phyloP scores from a whole-genome alignment of 1,140 invertebrate species.

The Muscidifurax raptorellus region DNA sequence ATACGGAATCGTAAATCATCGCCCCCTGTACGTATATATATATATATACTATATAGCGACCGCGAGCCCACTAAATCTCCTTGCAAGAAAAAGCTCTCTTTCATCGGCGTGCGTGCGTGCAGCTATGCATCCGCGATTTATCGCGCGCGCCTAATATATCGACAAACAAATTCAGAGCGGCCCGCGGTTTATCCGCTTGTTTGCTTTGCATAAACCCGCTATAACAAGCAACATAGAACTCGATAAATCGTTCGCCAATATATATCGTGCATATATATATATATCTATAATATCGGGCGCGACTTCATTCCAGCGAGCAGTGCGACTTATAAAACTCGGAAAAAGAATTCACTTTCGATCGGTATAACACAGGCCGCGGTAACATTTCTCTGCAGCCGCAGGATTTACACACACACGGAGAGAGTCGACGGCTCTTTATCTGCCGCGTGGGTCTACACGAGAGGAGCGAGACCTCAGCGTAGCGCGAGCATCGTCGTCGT shows the following conservation, averaged over 20 bases:
- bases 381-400: too few species aligned
- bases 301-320: neutral
- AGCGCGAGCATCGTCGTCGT: neutral
- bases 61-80: slow-evolving; percentile 14
- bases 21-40: too few species aligned
- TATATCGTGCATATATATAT: too few species aligned
- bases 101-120: neutral
- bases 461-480: neutral
- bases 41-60: neutral
- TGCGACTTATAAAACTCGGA: too few species aligned
- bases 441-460: neutral
- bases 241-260: neutral
- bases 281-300: too few species aligned
- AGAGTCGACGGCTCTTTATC: slow-evolving; percentile 7
- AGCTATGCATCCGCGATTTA: slow-evolving; percentile 31
- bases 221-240: neutral
- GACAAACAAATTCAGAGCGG: slow-evolving; percentile 40
- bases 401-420: neutral
- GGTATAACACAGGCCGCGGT: too few species aligned
- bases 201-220: neutral
- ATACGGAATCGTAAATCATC: slow-evolving; percentile 27
- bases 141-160: slow-evolving; percentile 10
- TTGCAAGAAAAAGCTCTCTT: neutral
- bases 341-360: neutral
- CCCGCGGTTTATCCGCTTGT: slow-evolving; percentile 26